Base-by-base conservation (phyloP, 2,888 invertebrate genomes). In the Buathra laborator region DNA sequence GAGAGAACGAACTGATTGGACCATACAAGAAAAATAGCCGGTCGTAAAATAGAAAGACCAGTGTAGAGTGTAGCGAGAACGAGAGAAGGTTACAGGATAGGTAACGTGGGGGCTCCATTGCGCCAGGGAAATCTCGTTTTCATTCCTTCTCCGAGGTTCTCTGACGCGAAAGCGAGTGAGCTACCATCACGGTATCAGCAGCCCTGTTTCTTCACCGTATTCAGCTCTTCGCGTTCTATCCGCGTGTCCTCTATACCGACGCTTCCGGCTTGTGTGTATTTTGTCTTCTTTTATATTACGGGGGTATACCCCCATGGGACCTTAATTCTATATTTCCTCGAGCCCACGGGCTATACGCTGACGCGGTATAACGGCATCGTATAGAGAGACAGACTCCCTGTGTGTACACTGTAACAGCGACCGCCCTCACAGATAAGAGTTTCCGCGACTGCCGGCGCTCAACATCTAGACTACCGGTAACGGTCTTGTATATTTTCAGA, bases 211-310 rank as follows among this genome's bases (percentile, higher is more conserved):
- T 10, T 43, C 37, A 64, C 53, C 67, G 62, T 44, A 16, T 32
- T 75, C 56, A 7, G n/a, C 44, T 75, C 37, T 37, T 37, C 37
- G 7, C 37, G 37, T 48, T 1, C 32, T 24, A 5, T 29, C 29
- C 32, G 29, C 59, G 32, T 32, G 14, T 12, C 43, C 10, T 24
- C 12, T 72, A 56, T 53, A 79, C 32, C 24, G 16, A 56, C 75
- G 71, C 51, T 87, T 86, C 87, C 86, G 79, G 87, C 74, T n/a
- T 76, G 83, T 86, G 83, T 90, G 90, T 88, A 88, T 91, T 91
- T 90, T 91, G 90, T 91, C 91, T 90, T 87, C 91, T 89, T 90
- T 90, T 90, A 89, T 91, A 90, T 90, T 88, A 90, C 87, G 86
- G 37, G 83, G 86, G 59, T 72, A 86, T 89, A 87, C 91, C 89